Evolutionary conservation across 2,888 invertebrate species (phyloP).

Genomic region (Lapara coniferarum): DNA sequence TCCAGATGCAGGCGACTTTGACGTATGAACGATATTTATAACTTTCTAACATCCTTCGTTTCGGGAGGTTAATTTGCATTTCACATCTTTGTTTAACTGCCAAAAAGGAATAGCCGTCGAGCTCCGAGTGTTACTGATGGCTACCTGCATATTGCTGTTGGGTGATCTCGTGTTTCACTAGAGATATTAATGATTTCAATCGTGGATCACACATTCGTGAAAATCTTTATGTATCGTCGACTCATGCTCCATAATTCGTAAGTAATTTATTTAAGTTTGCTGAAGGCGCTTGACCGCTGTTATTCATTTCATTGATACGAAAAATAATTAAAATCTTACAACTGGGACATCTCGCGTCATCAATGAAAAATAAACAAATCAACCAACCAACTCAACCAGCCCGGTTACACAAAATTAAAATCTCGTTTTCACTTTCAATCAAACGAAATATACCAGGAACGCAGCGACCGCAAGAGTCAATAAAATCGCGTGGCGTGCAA

Average conservation of each 20-base stretch:
- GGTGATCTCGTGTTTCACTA: background rate
- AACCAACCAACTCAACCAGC: slow-evolving; percentile 30
- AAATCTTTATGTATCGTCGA: background rate
- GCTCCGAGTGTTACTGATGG: background rate
- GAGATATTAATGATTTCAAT: background rate
- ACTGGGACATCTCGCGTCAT: background rate
- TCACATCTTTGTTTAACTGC: slow-evolving; percentile 33
- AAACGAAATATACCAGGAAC: slow-evolving; percentile 71
- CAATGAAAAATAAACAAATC: slow-evolving; percentile 3
- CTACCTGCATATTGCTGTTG: background rate
- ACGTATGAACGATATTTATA: slow-evolving; percentile 82
- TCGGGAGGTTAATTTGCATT: slow-evolving; percentile 48
- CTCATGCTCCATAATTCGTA: too few species aligned
- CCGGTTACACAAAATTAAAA: background rate
- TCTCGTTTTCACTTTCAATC: slow-evolving; percentile 74
- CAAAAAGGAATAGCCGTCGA: background rate
- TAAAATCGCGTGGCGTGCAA: slow-evolving; percentile 66
- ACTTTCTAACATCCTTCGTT: slow-evolving; percentile 62
- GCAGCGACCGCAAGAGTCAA: slow-evolving; percentile 80
- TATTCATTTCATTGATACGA: too few species aligned
- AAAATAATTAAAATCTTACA: background rate
- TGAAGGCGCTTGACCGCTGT: too few species aligned
- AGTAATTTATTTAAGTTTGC: too few species aligned
- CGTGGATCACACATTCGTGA: background rate
- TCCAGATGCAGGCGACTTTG: slow-evolving; percentile 83